Conservation (phyloP, 2,113 vertebrate genomes). For the Gulo gulo region DNA sequence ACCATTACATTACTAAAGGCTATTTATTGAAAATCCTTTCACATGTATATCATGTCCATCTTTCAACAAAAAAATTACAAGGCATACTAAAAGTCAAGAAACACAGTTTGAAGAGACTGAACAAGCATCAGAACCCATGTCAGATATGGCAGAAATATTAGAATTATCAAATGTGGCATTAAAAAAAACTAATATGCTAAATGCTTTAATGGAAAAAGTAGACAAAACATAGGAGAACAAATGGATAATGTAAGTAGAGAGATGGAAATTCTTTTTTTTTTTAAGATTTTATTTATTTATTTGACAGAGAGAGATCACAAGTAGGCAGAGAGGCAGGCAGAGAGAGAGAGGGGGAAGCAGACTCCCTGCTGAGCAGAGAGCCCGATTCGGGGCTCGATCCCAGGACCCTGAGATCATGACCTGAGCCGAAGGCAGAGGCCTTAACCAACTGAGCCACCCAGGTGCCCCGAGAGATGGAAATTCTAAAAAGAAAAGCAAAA, state of each 20-base stretch:
- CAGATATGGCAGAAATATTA: background rate
- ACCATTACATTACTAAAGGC: background rate
- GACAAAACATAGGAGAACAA: background rate
- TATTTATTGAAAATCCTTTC: background rate
- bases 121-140: background rate
- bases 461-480: background rate
- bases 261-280: background rate
- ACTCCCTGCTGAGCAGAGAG: too few species aligned
- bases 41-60: background rate
- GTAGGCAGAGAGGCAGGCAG: too few species aligned
- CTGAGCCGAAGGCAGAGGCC: too few species aligned
- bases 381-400: too few species aligned
- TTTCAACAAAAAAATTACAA: background rate
- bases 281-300: too few species aligned
- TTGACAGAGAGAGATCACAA: too few species aligned
- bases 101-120: background rate
- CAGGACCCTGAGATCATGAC: too few species aligned
- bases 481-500: background rate
- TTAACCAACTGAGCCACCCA: too few species aligned
- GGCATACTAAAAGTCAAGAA: background rate
- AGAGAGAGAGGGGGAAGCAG: too few species aligned
- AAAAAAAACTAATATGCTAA: background rate
- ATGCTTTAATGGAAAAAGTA: background rate
- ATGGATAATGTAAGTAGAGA: background rate
- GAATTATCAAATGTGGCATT: background rate